Evolutionary conservation across 2,113 vertebrate genomes (phyloP).

Genomic region (Mystacornis crossleyi): DNA sequence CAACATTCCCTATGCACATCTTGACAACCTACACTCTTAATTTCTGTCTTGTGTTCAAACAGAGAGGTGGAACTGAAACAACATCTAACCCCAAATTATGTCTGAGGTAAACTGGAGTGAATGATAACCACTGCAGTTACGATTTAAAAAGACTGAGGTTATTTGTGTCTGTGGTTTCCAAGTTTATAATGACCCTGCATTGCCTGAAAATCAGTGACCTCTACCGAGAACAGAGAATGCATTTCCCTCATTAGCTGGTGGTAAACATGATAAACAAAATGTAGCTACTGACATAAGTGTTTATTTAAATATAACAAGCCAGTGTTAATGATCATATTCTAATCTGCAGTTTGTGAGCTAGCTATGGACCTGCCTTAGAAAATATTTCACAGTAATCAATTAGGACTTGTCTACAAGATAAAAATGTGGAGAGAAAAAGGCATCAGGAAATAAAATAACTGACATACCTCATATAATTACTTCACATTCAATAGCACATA

Average conservation of each 20-base stretch:
- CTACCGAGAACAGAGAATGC: neutral
- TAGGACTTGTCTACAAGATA: neutral
- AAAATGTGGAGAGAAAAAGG: neutral
- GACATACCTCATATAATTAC: neutral
- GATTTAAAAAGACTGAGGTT: neutral
- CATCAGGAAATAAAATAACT: neutral
- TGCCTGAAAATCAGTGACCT: neutral
- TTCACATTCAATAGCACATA: neutral
- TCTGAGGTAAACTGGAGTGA: neutral
- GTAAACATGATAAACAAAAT: neutral
- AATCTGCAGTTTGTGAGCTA: neutral
- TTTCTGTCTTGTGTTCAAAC: neutral
- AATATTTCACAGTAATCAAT: neutral
- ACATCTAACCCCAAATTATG: neutral
- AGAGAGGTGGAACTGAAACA: neutral
- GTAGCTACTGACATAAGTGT: neutral
- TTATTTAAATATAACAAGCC: neutral
- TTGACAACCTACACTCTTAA: neutral
- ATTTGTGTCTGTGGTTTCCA: neutral
- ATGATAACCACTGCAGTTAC: neutral
- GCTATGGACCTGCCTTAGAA: neutral
- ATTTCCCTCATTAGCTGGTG: neutral
- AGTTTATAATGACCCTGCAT: neutral
- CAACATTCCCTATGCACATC: neutral
- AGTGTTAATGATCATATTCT: neutral